These are phyloP conservation scores for Marmota monax DNA, from an alignment of 2,113 vertebrate species.

Conservation along the genomic window DNA sequence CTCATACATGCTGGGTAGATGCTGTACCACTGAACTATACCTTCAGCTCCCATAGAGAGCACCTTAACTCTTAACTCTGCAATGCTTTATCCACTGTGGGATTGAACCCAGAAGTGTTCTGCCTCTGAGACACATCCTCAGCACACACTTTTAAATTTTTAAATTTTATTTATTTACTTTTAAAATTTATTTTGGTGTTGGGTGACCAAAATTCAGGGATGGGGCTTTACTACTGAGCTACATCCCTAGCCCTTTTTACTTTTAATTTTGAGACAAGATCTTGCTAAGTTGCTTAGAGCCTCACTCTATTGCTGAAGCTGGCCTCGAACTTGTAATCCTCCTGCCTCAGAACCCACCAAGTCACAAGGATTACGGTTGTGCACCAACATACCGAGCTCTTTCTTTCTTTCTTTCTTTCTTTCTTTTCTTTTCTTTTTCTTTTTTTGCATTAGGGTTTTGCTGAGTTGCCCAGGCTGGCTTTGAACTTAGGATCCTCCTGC, in stretches of 20 bases:
- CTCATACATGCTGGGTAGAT: background rate
- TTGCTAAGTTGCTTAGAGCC: background rate
- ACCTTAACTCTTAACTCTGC: too few relatives aligned
- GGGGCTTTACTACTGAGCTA: background rate
- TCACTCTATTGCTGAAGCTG: background rate
- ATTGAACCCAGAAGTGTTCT: background rate
- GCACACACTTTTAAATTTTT: too few relatives aligned
- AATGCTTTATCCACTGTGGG: background rate
- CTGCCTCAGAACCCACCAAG: background rate
- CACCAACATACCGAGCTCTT: background rate
- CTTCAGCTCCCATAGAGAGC: background rate
- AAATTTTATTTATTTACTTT: too few relatives aligned
- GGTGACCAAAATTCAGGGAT: too few relatives aligned
- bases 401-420: too few relatives aligned
- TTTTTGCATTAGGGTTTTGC: background rate
- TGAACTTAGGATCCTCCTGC: background rate
- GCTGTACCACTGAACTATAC: background rate
- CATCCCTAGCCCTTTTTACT: background rate
- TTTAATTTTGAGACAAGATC: background rate
- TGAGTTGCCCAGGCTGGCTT: background rate
- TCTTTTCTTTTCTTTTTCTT: too few relatives aligned
- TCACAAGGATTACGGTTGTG: background rate
- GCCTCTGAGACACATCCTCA: too few relatives aligned
- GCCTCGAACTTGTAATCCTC: background rate
- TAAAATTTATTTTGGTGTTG: too few relatives aligned